A percentile compares a stretch with the other conserved stretches of the same genome.
Conservation (phyloP, 2,888 invertebrate species). For the Anarsia innoxiella region DNA sequence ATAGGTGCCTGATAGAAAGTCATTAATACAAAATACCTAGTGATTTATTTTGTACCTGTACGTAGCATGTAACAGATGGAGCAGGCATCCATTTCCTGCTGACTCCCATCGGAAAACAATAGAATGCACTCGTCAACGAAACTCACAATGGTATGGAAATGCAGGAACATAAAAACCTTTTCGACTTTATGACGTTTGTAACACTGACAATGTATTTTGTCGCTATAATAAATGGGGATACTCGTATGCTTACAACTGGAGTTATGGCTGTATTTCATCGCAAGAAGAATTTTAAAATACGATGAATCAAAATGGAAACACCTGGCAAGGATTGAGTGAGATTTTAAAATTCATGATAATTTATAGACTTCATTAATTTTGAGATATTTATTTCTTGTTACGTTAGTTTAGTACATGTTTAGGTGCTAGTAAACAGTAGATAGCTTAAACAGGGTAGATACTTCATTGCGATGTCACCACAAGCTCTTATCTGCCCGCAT, state of each 20-base stretch:
- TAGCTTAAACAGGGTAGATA: too few species aligned
- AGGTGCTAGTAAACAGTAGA: too few species aligned
- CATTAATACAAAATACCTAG: not conserved
- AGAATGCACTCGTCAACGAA: conserved; percentile 42
- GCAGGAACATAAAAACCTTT: conserved; percentile 36
- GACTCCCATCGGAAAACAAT: conserved; percentile 52
- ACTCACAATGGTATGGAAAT: conserved; percentile 35
- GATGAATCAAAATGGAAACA: too few species aligned
- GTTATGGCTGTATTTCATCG: too few species aligned
- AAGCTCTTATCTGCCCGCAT: conserved; percentile 1
- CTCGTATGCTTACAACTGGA: conserved; percentile 13
- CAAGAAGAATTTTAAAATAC: too few species aligned
- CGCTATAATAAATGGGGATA: conserved; percentile 13
- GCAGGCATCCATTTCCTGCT: conserved; percentile 45
- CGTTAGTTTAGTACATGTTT: too few species aligned
- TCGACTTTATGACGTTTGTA: conserved; percentile 33
- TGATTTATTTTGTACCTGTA: conserved; percentile 15
- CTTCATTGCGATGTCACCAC: too few species aligned
- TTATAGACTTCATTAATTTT: too few species aligned
- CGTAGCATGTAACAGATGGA: conserved; percentile 32
- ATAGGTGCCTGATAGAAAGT: not conserved
- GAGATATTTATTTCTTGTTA: too few species aligned
- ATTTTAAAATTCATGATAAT: too few species aligned
- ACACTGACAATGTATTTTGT: conserved; percentile 23
- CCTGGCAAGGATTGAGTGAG: too few species aligned